These are phyloP conservation scores for Porites divaricata DNA, from an alignment of 92 coral and sea anemone genomes.

Conservation along the genomic window DNA sequence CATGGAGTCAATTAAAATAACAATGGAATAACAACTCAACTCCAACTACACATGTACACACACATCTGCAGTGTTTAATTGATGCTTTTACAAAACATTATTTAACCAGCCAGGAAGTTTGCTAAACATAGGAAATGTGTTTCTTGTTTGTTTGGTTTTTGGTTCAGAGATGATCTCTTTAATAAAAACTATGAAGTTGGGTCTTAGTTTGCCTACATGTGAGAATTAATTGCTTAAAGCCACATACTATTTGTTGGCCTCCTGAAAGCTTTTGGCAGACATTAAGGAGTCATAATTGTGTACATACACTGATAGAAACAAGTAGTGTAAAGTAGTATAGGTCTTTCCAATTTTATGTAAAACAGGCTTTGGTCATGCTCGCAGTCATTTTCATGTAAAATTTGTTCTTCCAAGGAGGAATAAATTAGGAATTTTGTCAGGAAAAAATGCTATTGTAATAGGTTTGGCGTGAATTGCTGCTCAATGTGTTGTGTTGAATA, in stretches of 20 bases:
- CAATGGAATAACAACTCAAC: constrained; percentile 37
- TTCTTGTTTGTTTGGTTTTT: constrained; percentile 24
- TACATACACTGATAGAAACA: constrained; percentile 13
- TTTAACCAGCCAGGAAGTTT: constrained; percentile 34
- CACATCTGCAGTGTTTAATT: not conserved
- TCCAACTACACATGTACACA: constrained; percentile 26
- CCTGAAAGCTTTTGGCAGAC: constrained; percentile 43
- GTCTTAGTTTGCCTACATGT: not conserved
- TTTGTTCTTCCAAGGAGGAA: not conserved
- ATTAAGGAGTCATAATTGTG: not conserved
- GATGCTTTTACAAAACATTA: not conserved
- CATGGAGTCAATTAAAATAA: constrained; percentile 30
- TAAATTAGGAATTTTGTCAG: not conserved
- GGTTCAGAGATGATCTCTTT: constrained; percentile 24
- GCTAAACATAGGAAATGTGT: constrained; percentile 22
- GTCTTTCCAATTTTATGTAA: constrained; percentile 8
- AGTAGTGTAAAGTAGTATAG: constrained; percentile 13
- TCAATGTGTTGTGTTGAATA: not conserved
- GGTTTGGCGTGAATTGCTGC: not conserved
- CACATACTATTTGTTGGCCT: constrained; percentile 10
- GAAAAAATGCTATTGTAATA: not conserved
- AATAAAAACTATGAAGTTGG: not conserved
- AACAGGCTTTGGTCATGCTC: constrained; percentile 4
- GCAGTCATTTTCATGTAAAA: not conserved
- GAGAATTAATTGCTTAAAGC: constrained; percentile 17